Conservation (phyloP, 2,888 invertebrate species). For the Nomada fabriciana region DNA sequence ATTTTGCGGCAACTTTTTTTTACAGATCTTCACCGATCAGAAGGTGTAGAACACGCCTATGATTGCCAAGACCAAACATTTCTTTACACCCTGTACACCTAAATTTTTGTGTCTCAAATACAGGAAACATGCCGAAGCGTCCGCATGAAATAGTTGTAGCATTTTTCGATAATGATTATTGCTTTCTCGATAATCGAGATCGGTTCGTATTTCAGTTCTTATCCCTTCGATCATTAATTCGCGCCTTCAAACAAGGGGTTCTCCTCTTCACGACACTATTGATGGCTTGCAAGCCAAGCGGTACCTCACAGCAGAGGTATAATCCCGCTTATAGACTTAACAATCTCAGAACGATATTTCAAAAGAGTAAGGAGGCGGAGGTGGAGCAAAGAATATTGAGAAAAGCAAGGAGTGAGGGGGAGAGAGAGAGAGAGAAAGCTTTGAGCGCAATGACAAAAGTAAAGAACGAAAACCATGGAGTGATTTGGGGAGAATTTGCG, state of each 20-base stretch:
- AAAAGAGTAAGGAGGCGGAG: slow-evolving; percentile 13
- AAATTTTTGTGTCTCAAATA: background rate
- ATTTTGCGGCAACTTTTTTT: too few species aligned
- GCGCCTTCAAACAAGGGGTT: slow-evolving; percentile 6
- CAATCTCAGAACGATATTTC: slow-evolving; percentile 49
- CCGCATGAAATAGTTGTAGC: background rate
- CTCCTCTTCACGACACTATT: slow-evolving; percentile 30
- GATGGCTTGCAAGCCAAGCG: slow-evolving; percentile 37
- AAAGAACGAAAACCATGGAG: slow-evolving; percentile 35
- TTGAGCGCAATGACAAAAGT: slow-evolving; percentile 19
- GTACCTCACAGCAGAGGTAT: slow-evolving; percentile 31
- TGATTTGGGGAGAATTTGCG: slow-evolving; percentile 47
- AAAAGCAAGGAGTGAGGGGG: background rate
- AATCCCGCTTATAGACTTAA: slow-evolving; percentile 53
- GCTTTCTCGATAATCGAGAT: background rate
- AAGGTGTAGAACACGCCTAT: too few species aligned
- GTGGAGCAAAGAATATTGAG: background rate
- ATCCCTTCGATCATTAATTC: slow-evolving; percentile 24
- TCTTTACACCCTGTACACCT: too few species aligned
- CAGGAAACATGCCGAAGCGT: background rate
- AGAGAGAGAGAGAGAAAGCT: background rate
- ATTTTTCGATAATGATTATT: background rate
- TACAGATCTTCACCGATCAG: too few species aligned
- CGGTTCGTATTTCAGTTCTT: slow-evolving; percentile 1
- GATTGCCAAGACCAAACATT: too few species aligned